Percentiles rank a stretch among this genome's conserved stretches.
Conservation (phyloP, 2,113 vertebrate genomes). For the Leuciscus idus region DNA sequence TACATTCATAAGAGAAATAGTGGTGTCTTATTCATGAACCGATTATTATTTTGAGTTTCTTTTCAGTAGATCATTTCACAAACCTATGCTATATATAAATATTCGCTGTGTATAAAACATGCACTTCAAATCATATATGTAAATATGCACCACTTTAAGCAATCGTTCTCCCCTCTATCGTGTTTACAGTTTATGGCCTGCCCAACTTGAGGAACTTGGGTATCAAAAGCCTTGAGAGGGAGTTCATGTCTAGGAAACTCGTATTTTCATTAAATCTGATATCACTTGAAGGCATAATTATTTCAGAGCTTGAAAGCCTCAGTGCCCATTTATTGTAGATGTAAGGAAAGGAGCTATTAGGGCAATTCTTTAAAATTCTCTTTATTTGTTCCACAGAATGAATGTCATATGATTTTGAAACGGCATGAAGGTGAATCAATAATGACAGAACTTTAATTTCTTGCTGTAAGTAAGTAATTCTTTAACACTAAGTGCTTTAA, state of each 20-base stretch:
- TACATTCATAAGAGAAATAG: neutral
- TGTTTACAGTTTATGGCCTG: no score
- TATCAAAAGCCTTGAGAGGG: no score
- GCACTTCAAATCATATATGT: no score
- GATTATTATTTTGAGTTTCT: neutral
- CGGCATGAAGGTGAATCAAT: neutral
- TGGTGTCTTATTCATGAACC: neutral
- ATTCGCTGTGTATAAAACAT: no score
- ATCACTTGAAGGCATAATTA: neutral
- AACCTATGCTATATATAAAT: no score
- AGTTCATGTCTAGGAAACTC: no score
- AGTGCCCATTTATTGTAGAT: neutral
- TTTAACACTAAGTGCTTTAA: neutral
- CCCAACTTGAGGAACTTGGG: no score
- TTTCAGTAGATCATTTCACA: neutral
- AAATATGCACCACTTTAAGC: no score
- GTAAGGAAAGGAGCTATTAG: neutral
- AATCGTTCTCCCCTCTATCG: no score
- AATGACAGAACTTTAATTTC: neutral
- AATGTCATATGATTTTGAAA: neutral
- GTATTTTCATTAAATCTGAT: no score
- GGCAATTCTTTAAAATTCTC: neutral
- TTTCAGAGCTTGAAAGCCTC: neutral
- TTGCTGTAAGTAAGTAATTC: neutral
- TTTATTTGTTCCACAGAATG: neutral